Evolutionary conservation across 2,113 vertebrate species (phyloP).

Genomic region (Gavialis gangeticus): DNA sequence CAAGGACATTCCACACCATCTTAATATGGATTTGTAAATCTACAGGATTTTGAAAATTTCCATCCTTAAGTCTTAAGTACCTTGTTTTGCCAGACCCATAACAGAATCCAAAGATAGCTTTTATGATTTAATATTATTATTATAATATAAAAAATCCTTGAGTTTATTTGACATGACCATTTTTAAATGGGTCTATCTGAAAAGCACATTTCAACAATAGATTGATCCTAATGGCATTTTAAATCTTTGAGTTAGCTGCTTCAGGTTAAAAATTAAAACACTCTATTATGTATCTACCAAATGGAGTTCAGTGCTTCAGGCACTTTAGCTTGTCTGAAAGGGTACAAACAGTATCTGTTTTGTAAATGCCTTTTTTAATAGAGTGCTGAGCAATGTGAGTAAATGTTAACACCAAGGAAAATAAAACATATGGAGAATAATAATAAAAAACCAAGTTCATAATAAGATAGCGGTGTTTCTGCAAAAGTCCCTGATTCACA

Average conservation of each 20-base stretch:
- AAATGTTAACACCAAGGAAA: slow-evolving; percentile 53
- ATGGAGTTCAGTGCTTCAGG: slow-evolving; percentile 71
- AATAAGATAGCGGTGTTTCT: slow-evolving; percentile 20
- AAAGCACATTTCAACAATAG: slow-evolving; percentile 64
- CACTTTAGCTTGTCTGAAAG: slow-evolving; percentile 58
- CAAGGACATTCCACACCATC: neutral
- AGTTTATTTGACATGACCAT: slow-evolving; percentile 24
- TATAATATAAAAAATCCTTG: slow-evolving; percentile 19
- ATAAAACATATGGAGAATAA: slow-evolving; percentile 36
- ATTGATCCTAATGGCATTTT: slow-evolving; percentile 64
- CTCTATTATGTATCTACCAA: slow-evolving; percentile 62
- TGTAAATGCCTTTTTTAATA: slow-evolving; percentile 64
- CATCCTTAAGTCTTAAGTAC: slow-evolving; percentile 15
- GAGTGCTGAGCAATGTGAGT: neutral
- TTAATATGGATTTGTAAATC: neutral
- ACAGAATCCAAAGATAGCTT: slow-evolving; percentile 17
- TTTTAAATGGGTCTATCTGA: slow-evolving; percentile 41
- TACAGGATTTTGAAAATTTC: slow-evolving; percentile 1
- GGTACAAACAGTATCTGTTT: slow-evolving; percentile 62
- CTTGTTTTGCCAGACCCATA: neutral
- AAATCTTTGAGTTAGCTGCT: slow-evolving; percentile 57
- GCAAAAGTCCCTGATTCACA: neutral
- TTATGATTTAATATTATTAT: slow-evolving; percentile 37
- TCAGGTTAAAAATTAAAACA: slow-evolving; percentile 73
- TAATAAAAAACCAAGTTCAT: neutral